These are phyloP conservation scores for Aphelenchoides besseyi DNA, from an alignment of 1,140 invertebrate species.

Conservation along the genomic window DNA sequence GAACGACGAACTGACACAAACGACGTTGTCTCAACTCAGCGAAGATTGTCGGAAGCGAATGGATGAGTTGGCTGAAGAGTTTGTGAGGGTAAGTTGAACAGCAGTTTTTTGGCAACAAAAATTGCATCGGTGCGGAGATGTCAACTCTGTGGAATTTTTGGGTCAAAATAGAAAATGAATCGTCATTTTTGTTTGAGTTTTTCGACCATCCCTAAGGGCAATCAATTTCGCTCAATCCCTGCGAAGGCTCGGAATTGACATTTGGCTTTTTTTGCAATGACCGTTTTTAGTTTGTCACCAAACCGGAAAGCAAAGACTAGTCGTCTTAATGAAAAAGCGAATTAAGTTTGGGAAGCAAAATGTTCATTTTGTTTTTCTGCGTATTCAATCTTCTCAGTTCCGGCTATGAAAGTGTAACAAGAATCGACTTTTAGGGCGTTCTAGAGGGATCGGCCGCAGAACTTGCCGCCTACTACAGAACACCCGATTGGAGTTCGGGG, in stretches of 20 bases:
- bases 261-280: neutral
- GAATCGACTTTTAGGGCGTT: constrained; percentile 9
- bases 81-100: neutral
- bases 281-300: neutral
- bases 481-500: constrained; percentile 2
- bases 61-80: constrained; percentile 17
- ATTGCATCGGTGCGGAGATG: neutral
- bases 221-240: neutral
- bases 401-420: too few relatives aligned
- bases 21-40: neutral
- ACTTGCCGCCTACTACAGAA: constrained; percentile 5
- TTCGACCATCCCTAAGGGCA: neutral
- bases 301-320: neutral
- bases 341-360: too few relatives aligned
- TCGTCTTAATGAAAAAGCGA: too few relatives aligned
- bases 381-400: neutral
- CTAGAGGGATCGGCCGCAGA: constrained; percentile 12
- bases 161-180: too few relatives aligned
- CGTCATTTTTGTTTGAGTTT: neutral
- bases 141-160: too few relatives aligned
- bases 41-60: neutral
- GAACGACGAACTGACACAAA: neutral
- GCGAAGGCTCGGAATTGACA: neutral
- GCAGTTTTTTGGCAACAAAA: too few relatives aligned
- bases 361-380: too few relatives aligned